These are phyloP conservation scores for Ormyrus labotus DNA, from an alignment of 2,888 invertebrate species.

Conservation along the genomic window DNA sequence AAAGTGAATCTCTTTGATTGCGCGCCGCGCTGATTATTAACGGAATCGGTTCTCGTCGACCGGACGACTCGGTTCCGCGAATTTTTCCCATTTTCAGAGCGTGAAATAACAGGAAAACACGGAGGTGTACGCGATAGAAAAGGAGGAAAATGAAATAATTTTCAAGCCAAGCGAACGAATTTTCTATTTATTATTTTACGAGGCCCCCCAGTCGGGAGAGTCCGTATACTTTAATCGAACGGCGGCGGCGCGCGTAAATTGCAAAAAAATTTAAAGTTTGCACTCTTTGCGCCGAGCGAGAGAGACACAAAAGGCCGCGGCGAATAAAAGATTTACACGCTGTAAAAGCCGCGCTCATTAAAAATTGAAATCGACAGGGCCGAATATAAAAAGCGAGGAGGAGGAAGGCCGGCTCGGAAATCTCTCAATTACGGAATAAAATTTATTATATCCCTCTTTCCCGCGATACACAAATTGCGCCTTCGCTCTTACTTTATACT, in stretches of 20 bases:
- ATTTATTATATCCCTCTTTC: constrained; percentile 13
- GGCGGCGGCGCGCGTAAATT: too few species aligned
- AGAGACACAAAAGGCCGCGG: too few species aligned
- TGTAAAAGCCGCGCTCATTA: too few species aligned
- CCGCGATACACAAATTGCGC: constrained; percentile 37
- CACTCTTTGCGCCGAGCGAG: too few species aligned
- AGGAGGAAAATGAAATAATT: constrained; percentile 9
- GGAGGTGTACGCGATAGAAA: not conserved
- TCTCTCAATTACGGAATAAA: constrained; percentile 30
- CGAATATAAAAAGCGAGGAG: too few species aligned
- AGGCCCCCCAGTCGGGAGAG: too few species aligned
- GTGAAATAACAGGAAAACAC: constrained; percentile 14
- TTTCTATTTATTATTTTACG: too few species aligned
- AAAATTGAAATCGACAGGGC: too few species aligned
- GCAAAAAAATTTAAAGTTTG: too few species aligned
- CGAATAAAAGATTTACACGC: too few species aligned
- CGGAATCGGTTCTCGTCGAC: constrained; percentile 16
- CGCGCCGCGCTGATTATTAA: constrained; percentile 17
- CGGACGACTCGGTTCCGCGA: not conserved
- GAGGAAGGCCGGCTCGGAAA: not conserved
- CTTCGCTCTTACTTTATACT: constrained; percentile 27
- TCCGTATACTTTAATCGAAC: too few species aligned
- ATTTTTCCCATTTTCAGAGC: constrained; percentile 33
- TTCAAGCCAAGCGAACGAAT: not conserved
- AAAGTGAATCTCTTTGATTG: constrained; percentile 14